phyloP scores from a whole-genome alignment of 2,113 vertebrate genomes.

The Ictidomys tridecemlineatus region DNA sequence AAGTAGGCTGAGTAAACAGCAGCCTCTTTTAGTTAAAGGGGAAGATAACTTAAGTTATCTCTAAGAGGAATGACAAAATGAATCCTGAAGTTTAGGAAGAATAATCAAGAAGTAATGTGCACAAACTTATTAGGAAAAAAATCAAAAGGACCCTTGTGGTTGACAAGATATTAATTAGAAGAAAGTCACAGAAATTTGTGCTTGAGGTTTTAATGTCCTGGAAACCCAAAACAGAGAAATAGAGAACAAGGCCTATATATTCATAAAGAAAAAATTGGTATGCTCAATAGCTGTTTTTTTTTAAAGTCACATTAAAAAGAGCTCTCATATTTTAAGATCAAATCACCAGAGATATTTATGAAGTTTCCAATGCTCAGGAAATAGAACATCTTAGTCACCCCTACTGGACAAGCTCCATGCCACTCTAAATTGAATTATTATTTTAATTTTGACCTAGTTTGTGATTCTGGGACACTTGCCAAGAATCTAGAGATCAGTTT shows the following conservation, averaged over 20 bases:
- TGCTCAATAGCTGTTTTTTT: not conserved
- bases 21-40: not conserved
- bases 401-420: not conserved
- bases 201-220: not conserved
- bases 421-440: conserved; percentile 18
- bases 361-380: not conserved
- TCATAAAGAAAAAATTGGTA: not conserved
- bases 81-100: not conserved
- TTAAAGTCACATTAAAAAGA: not conserved
- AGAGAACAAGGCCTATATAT: not conserved
- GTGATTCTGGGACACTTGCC: conserved; percentile 31
- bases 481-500: conserved; percentile 29
- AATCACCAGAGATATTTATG: not conserved
- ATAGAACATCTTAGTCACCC: not conserved
- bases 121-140: not conserved
- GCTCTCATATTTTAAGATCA: not conserved
- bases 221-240: not conserved
- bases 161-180: not conserved
- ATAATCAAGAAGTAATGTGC: not conserved
- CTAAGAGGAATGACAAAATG: not conserved
- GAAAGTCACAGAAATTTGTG: not conserved
- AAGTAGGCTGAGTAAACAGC: not conserved
- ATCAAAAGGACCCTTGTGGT: not conserved
- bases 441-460: conserved; percentile 31
- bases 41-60: not conserved